These are phyloP conservation scores for Nebria salina DNA, from an alignment of 2,888 invertebrate genomes.

Conservation along the genomic window DNA sequence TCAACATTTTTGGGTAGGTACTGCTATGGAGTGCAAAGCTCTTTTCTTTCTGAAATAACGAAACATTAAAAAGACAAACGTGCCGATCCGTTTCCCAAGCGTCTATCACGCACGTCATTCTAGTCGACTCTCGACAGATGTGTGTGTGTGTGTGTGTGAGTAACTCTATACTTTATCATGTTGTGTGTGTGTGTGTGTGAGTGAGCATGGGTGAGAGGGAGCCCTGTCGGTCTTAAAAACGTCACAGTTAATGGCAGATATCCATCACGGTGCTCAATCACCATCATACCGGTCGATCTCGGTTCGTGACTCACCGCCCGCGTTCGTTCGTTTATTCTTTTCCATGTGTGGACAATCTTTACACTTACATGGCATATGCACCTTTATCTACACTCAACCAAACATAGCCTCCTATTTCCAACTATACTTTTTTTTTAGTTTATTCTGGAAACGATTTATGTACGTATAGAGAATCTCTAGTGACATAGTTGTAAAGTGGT, in stretches of 20 bases:
- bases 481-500: too few species aligned
- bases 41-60: conserved; percentile 19
- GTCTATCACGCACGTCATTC: conserved; percentile 11
- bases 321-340: background rate
- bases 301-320: conserved; percentile 11
- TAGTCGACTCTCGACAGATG: background rate
- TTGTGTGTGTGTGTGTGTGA: background rate
- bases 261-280: conserved; percentile 64
- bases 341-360: background rate
- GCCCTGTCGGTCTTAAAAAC: conserved; percentile 60
- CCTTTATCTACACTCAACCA: conserved; percentile 10
- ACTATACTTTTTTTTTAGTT: background rate
- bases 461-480: too few species aligned
- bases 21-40: background rate
- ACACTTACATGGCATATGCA: background rate
- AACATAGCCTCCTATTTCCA: background rate
- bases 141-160: conserved; percentile 15
- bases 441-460: too few species aligned
- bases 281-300: conserved; percentile 55
- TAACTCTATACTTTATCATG: conserved; percentile 4
- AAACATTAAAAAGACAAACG: conserved; percentile 33
- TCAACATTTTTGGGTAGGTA: background rate
- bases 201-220: conserved; percentile 8
- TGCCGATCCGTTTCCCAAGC: conserved; percentile 25
- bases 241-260: conserved; percentile 64